Percentiles rank a stretch among this genome's conserved stretches.
Conservation (phyloP, 2,113 vertebrate genomes). For the Salvelinus alpinus region DNA sequence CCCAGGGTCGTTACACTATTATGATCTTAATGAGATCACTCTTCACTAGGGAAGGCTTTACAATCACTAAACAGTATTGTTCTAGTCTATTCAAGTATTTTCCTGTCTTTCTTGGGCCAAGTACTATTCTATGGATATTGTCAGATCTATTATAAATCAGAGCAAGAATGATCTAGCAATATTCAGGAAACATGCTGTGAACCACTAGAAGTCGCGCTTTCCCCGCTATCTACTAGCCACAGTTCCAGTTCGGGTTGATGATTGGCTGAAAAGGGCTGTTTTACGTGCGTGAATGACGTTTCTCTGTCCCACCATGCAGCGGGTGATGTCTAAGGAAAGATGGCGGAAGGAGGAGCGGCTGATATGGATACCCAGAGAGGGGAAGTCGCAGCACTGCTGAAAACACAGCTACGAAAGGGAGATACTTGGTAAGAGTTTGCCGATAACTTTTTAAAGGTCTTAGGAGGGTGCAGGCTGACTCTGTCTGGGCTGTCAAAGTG, state of each 20-base stretch:
- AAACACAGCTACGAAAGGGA: slow-evolving; percentile 91
- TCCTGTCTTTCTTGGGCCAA: too few relatives aligned
- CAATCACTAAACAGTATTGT: too few relatives aligned
- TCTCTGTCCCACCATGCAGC: slow-evolving; percentile 80
- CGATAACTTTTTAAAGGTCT: neutral
- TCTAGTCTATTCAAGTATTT: too few relatives aligned
- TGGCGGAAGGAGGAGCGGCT: slow-evolving; percentile 98
- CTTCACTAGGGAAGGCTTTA: too few relatives aligned
- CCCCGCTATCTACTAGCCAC: neutral
- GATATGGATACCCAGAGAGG: slow-evolving; percentile 94
- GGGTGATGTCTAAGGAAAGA: slow-evolving; percentile 80
- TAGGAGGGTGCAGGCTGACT: slow-evolving; percentile 4
- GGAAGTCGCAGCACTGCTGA: slow-evolving; percentile 89
- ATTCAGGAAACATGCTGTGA: neutral
- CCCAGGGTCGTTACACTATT: too few relatives aligned
- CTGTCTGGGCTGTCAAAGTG: slow-evolving; percentile 41
- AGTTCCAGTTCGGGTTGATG: neutral
- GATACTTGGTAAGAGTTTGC: slow-evolving; percentile 88
- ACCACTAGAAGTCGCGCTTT: neutral
- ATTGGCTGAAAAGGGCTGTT: slow-evolving; percentile 16
- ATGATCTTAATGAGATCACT: too few relatives aligned
- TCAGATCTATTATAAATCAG: too few relatives aligned
- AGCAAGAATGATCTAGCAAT: neutral
- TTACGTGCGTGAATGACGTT: slow-evolving; percentile 48
- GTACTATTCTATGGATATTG: too few relatives aligned